Conservation (phyloP, 2,797 vertebrate genomes). For the Pseudochaenichthys georgianus region DNA sequence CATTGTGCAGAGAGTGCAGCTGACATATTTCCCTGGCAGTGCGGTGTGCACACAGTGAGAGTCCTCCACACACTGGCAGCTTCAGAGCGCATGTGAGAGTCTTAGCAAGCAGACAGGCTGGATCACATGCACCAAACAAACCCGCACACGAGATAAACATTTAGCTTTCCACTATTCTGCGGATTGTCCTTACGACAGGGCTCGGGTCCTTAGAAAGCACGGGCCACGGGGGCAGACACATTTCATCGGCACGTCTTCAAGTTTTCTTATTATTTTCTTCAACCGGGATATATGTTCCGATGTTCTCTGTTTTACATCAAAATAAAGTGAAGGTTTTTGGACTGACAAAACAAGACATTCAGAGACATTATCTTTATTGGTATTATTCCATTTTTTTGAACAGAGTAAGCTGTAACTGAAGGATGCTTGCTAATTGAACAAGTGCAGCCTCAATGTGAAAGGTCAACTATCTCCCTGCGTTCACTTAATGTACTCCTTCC, state of each 20-base stretch:
- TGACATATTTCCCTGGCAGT: conserved; percentile 27
- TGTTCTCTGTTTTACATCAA: too few species aligned
- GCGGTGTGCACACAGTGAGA: conserved; percentile 21
- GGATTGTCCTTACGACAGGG: conserved; percentile 49
- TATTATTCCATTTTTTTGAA: too few species aligned
- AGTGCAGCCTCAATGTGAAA: conserved; percentile 37
- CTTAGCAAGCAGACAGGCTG: conserved; percentile 14
- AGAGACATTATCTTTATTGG: too few species aligned
- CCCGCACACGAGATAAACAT: conserved; percentile 37
- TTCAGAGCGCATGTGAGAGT: conserved; percentile 25
- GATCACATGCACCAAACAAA: conserved; percentile 34
- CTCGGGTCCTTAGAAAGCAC: conserved; percentile 46
- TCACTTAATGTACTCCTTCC: conserved; percentile 18
- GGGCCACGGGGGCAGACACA: conserved; percentile 11
- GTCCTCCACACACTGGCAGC: conserved; percentile 22
- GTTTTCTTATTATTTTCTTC: conserved; percentile 1
- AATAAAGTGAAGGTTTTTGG: too few species aligned
- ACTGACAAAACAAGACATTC: too few species aligned
- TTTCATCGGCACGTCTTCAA: conserved; percentile 13
- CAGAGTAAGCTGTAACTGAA: neutral
- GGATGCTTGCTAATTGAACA: conserved; percentile 52
- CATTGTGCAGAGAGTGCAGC: conserved; percentile 41
- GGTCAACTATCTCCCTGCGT: conserved; percentile 21
- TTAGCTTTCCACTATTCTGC: conserved; percentile 52
- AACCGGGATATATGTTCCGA: neutral